Base-by-base conservation (phyloP, 2,888 invertebrate genomes). In the Netelia inedita region DNA sequence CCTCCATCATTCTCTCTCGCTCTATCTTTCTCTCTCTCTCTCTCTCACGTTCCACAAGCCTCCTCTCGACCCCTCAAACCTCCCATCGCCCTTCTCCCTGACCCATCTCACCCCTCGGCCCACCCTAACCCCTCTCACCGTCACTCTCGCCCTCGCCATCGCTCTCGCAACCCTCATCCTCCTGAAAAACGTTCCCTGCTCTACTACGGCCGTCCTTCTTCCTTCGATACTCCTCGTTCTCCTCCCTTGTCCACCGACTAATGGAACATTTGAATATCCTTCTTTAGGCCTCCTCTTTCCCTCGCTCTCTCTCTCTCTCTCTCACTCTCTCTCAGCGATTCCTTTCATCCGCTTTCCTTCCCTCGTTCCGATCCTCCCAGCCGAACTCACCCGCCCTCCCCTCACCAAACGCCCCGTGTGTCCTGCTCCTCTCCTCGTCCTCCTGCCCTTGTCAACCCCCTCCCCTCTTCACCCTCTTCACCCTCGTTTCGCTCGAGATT, bases 21-120 rank as follows among this genome's bases (percentile, higher is more conserved):
- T 76, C 65, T 53, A 61, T 21, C 76, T 74, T 71, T 73, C 41
- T 55, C 59, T 78, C 46, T 68, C 79, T 21, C 68, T 11, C 2
- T 43, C 79, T 66, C 53, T 61, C 53, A 55, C 81, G 43, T 53
- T 59, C 35, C 55, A 78, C 19, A 61, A 16, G 43, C 71, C 66
- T 68, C 80, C 68, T 57, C 75, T 19, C 78, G 59, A 16, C 28
- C 69, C 74, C 50, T 59, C 74, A 69, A 43, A 73, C 71, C 57
- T 65, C 55, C 71, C 74, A 50, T 79, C 81, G 68, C 73, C 57
- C 69, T 65, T n/a, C 73, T 43, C 43, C 16, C 19, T 9, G 6
- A 43, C 72, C 69, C 53, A 79, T 16, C 59, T 63, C 21, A 63
- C 41, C 71, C 85, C 86, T 73, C 82, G 87, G 79, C 79, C 61